Evolutionary conservation across 2,113 vertebrate genomes (phyloP).

Genomic region (Apeltes quadracus): DNA sequence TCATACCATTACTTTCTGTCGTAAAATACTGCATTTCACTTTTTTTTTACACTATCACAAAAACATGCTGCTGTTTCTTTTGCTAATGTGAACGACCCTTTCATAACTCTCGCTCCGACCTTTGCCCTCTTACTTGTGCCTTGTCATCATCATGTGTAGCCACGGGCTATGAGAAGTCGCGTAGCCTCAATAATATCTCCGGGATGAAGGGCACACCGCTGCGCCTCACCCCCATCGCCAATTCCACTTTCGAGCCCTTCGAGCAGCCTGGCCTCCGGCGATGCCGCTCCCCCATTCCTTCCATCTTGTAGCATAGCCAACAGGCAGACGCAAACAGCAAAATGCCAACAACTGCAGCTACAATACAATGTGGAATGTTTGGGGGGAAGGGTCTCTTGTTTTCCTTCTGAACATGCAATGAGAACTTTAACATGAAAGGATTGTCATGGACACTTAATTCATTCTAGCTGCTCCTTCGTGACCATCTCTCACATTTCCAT

Average conservation of each 20-base stretch:
- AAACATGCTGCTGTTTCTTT: constrained; percentile 20
- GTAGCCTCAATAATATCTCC: constrained; percentile 93
- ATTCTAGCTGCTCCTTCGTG: constrained; percentile 14
- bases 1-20: constrained; percentile 28
- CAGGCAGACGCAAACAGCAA: constrained; percentile 26
- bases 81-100: constrained; percentile 24
- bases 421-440: constrained; percentile 3
- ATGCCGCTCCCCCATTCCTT: constrained; percentile 89
- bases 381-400: too few species aligned
- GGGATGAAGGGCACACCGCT: constrained; percentile 87
- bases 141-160: constrained; percentile 60
- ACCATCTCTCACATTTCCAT: constrained; percentile 19
- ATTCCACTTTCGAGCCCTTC: constrained; percentile 80
- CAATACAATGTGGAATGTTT: background rate
- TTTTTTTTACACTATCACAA: constrained; percentile 11
- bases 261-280: constrained; percentile 86
- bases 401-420: background rate
- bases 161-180: constrained; percentile 92
- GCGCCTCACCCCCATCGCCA: constrained; percentile 87
- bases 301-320: constrained; percentile 84
- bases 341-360: constrained; percentile 37
- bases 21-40: constrained; percentile 19
- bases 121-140: constrained; percentile 31
- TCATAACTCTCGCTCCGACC: constrained; percentile 36
- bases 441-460: constrained; percentile 15